Percentiles rank a stretch among this genome's conserved stretches.
phyloP scores from a whole-genome alignment of 2,113 vertebrate species.

The Corapipo altera region DNA sequence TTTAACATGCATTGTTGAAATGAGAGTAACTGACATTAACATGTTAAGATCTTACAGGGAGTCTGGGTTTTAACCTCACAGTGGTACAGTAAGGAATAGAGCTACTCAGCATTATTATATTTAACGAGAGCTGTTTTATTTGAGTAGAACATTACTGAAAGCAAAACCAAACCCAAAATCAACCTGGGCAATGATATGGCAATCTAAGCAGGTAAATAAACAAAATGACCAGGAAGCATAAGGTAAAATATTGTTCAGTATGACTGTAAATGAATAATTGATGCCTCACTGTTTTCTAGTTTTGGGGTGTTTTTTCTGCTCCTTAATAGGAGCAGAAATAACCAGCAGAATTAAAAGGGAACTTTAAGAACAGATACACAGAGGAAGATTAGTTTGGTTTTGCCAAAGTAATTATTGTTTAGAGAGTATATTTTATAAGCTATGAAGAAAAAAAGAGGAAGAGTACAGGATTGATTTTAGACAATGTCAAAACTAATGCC shows the following conservation, averaged over 20 bases:
- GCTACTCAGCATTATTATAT: background rate
- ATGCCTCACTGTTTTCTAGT: background rate
- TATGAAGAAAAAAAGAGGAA: background rate
- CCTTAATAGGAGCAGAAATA: background rate
- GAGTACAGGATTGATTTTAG: background rate
- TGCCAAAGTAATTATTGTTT: background rate
- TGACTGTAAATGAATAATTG: background rate
- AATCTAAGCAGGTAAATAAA: background rate
- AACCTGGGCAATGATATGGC: background rate
- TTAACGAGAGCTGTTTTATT: background rate
- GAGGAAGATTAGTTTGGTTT: background rate
- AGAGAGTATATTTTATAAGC: background rate
- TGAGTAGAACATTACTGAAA: background rate
- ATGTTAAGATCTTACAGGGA: background rate
- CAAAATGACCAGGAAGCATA: background rate
- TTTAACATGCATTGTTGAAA: background rate
- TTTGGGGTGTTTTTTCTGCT: background rate
- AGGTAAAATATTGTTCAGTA: background rate
- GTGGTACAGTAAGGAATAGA: background rate
- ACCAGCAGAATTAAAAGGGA: background rate
- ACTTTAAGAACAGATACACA: background rate
- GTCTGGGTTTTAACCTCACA: background rate
- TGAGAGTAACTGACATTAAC: background rate
- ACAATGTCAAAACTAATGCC: background rate
- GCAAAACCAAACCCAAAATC: background rate